A percentile compares a stretch with the other conserved stretches of the same genome.
Evolutionary conservation across 2,888 invertebrate genomes (phyloP).

Genomic region (Odontothrips loti): DNA sequence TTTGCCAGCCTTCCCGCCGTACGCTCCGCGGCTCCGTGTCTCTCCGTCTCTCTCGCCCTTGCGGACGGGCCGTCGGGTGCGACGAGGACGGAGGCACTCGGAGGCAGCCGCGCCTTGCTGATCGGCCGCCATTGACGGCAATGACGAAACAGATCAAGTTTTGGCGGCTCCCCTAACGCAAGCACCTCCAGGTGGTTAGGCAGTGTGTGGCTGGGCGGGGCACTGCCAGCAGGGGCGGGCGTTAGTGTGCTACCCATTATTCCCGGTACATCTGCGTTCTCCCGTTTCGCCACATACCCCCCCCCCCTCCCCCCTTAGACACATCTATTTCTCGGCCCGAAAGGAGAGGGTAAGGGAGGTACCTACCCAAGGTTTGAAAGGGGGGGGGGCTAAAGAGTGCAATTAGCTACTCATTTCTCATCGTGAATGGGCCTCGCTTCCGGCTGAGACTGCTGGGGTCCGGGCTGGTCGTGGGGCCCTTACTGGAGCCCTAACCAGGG

Average conservation of each 20-base stretch:
- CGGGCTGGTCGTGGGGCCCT: too few species aligned
- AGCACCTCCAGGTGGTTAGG: too few species aligned
- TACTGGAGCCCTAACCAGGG: too few species aligned
- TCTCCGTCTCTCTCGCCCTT: too few species aligned
- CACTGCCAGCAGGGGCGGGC: too few species aligned
- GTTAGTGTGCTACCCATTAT: too few species aligned
- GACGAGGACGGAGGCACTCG: neutral
- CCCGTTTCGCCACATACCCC: too few species aligned
- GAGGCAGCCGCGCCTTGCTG: neutral
- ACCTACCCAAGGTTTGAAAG: too few species aligned
- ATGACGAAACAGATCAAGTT: neutral
- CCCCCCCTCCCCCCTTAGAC: too few species aligned
- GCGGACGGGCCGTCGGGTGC: neutral
- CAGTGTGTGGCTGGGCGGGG: too few species aligned
- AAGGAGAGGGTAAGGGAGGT: neutral
- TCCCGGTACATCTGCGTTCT: too few species aligned
- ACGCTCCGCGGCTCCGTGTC: neutral
- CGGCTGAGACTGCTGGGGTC: too few species aligned
- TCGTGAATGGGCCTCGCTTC: neutral
- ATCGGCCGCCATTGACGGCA: slow-evolving; percentile 3
- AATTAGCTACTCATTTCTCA: slow-evolving; percentile 1
- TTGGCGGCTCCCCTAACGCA: neutral
- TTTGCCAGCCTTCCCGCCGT: neutral
- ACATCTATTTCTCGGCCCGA: neutral
- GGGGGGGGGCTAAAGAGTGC: neutral